These are phyloP conservation scores for Drosophila navojoa DNA, from an alignment of 1,140 invertebrate genomes.

Conservation along the genomic window DNA sequence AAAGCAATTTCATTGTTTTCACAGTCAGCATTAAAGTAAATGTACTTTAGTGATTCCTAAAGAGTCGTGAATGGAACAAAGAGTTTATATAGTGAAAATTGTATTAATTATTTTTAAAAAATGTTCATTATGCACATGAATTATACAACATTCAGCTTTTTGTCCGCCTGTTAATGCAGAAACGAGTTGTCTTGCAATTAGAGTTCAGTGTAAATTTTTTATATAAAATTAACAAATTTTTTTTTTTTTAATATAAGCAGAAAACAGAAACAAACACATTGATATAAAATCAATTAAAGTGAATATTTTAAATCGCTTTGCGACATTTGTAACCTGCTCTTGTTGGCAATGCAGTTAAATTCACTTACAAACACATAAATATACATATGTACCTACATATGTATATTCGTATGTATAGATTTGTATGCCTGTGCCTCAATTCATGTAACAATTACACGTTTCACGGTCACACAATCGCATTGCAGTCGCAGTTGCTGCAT, in stretches of 20 bases:
- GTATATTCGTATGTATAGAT: not conserved
- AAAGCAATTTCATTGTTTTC: not conserved
- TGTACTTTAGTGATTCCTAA: not conserved
- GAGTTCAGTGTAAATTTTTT: too few relatives aligned
- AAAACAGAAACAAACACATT: too few relatives aligned
- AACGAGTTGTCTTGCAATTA: too few relatives aligned
- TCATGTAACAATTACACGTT: slow-evolving; percentile 31
- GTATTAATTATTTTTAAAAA: too few relatives aligned
- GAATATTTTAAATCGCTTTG: not conserved
- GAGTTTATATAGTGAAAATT: not conserved
- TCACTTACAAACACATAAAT: too few relatives aligned
- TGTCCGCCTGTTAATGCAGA: too few relatives aligned
- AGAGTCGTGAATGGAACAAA: not conserved
- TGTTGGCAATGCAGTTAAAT: slow-evolving; percentile 43
- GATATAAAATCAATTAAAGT: not conserved
- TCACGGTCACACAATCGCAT: slow-evolving; percentile 12
- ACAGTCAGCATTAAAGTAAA: not conserved
- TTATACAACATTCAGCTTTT: too few relatives aligned
- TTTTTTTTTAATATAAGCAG: too few relatives aligned
- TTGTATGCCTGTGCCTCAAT: not conserved
- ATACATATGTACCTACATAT: not conserved
- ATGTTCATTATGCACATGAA: too few relatives aligned
- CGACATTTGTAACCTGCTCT: not conserved
- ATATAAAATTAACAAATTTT: too few relatives aligned
- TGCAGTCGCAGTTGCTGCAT: not conserved